Evolutionary conservation across 2,888 invertebrate genomes (phyloP), one percentile per base, ranked within the genome.

Genomic region (Eugnorisma glareosa): DNA sequence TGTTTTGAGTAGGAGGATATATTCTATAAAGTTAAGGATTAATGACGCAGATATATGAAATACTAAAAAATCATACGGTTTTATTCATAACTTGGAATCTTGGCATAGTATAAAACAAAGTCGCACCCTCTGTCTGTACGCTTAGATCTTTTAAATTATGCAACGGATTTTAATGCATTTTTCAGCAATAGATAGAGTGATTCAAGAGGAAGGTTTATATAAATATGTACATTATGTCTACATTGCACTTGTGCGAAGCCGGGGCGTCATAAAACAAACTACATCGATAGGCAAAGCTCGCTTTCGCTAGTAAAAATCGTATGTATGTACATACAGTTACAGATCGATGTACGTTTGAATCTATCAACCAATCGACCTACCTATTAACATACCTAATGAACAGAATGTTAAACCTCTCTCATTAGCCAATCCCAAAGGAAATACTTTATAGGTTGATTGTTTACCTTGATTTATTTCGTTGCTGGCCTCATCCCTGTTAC

Each of bases 381-480:
- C 57, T 48, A 21, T 80, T 45, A 72, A n/a, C 31, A 48, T 43
- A 15, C 24, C 28, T 66, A 83, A 79, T 83, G 66, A 83, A 77
- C 40, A 18, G n/a, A 67, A 45, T n/a, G 37, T 48, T 31, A 68
- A 48, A 78, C 54, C 48, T 24, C 43, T 54, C 79, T 79, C 68
- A 79, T 84, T 84, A 84, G 28, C 45, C 1, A 21, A 48, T 63
- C 79, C 79, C 84, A 28, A 68, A 57, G 84, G 79, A 54, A 7
- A 67, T 76, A 78, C 51, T 78, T 54, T 54, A 63, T 28, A 64
- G 31, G 40, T 40, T 35, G 37, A 63, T 79, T 79, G 37, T 68
- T 79, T 79, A 45, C 54, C 54, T 79, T 48, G 31, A 67, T 63
- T 79, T 63, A 83, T 79, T 79, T 68, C 8, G 40, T 64, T n/a